A percentile compares a stretch with the other conserved stretches of the same genome.
These are phyloP conservation scores for Drosophila leontia DNA, from an alignment of 1,140 invertebrate genomes.

Conservation along the genomic window DNA sequence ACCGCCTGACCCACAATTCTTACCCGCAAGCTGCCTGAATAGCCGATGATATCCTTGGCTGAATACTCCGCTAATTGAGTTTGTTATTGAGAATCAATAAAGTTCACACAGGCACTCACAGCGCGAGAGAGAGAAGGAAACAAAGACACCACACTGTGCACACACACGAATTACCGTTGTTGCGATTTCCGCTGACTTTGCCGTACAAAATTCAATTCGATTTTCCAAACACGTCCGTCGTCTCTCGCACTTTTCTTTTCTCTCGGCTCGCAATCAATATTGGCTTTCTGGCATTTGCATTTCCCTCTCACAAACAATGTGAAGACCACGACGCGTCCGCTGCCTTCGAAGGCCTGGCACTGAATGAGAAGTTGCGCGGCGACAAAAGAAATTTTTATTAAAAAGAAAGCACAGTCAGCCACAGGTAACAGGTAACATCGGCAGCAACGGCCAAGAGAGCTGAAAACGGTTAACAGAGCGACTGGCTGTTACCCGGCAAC, in stretches of 20 bases:
- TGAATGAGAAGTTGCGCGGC: conserved; percentile 73
- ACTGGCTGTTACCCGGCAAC: conserved; percentile 16
- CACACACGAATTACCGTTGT: conserved; percentile 72
- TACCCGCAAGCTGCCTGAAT: conserved; percentile 28
- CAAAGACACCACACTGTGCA: conserved; percentile 11
- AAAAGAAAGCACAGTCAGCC: conserved; percentile 77
- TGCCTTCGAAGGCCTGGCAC: conserved; percentile 73
- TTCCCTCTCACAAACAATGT: conserved; percentile 46
- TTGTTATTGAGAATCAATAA: conserved; percentile 24
- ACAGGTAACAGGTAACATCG: conserved; percentile 32
- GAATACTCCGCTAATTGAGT: conserved; percentile 32
- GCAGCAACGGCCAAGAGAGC: conserved; percentile 24
- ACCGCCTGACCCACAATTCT: conserved; percentile 49
- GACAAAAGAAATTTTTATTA: conserved; percentile 83
- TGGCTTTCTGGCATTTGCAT: conserved; percentile 57
- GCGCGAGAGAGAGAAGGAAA: conserved; percentile 15
- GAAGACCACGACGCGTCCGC: conserved; percentile 65
- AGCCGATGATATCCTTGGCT: conserved; percentile 42
- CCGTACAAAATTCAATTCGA: conserved; percentile 70
- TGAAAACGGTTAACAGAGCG: conserved; percentile 47
- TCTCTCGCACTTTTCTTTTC: conserved; percentile 67
- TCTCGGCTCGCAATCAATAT: conserved; percentile 59
- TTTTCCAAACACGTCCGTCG: conserved; percentile 68
- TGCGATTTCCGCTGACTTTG: conserved; percentile 70
- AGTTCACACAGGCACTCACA: conserved; percentile 36